Evolutionary conservation across 2,888 invertebrate species (phyloP), one percentile per base, ranked within the genome.

Genomic region (Drosophila limbata): DNA sequence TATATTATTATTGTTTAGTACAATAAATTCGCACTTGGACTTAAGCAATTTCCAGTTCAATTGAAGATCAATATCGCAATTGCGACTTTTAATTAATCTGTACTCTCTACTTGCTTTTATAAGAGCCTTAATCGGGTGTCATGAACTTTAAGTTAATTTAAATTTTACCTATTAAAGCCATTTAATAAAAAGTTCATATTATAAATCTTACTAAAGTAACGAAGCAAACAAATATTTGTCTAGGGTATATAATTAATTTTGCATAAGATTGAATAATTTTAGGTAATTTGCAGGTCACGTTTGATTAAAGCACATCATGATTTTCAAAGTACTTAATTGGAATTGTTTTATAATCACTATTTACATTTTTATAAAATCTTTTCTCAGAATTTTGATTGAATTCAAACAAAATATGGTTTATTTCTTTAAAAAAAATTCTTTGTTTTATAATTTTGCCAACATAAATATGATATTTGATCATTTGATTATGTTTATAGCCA

Each of bases 251-350:
- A 73, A 73, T 69, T 69, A 51, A 40, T 13, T 44, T 25, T 51
- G 33, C n/a, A 45, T 37, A 45, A 53, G 59, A 63, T 68, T 50
- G 21, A 73, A 17, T 63, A n/a, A 39, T 79, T 55, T 59, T 25
- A 15, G 13, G 2, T 60, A 60, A 77, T 50, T 57, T 13, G 9
- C 25, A 8, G 57, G 52, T 69, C 84, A 86, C 81, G 86, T 44
- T 66, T 66, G 15, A 51, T 59, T 52, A 13, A 19, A 10, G 17
- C 37, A 42, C 11, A 37, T n/a, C 63, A 76, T 69, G 69, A 57
- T 72, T 35, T 53, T 8, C 8, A 21, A 13, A 53, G 9, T 37
- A 10, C 17, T 28, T 19, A 17, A 6, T 21, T 13, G 11, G 17
- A 48, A 11, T 15, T 11, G 11, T 44, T 13, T 21, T 21, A 21